A percentile compares a stretch with the other conserved stretches of the same genome.
Evolutionary conservation across 2,113 vertebrate species (phyloP).

Genomic region (Neotoma lepida): DNA sequence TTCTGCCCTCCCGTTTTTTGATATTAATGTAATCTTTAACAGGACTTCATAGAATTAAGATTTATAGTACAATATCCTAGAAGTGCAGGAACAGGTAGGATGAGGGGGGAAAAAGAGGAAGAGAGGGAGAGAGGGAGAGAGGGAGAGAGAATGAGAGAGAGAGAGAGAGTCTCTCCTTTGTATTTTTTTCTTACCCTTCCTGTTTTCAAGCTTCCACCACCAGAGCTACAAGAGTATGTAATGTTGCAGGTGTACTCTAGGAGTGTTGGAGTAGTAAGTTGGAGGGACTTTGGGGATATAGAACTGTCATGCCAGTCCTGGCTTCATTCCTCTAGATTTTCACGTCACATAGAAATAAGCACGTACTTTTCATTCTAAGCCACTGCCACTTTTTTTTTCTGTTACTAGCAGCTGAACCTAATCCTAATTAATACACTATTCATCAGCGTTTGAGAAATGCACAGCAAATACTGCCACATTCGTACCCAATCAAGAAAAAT

Average conservation of each 20-base stretch:
- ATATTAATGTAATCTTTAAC: not conserved
- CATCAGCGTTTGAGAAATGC: slow-evolving; percentile 61
- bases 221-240: not conserved
- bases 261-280: not conserved
- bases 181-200: not conserved
- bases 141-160: not conserved
- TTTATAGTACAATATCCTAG: not conserved
- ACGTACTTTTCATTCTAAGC: not conserved
- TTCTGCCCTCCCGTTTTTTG: not conserved
- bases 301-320: not conserved
- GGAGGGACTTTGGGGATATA: not conserved
- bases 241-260: not conserved
- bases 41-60: slow-evolving; percentile 9
- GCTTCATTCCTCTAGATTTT: slow-evolving; percentile 1
- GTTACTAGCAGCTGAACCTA: slow-evolving; percentile 60
- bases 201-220: not conserved
- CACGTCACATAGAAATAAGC: slow-evolving; percentile 21
- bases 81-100: too few relatives aligned
- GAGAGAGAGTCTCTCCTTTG: not conserved
- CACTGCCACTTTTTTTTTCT: not conserved
- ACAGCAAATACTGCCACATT: slow-evolving; percentile 46
- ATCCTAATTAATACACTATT: slow-evolving; percentile 65
- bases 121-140: not conserved
- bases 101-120: accelerated
- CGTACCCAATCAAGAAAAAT: slow-evolving; percentile 21